phyloP scores from a whole-genome alignment of 2,888 invertebrate genomes.

The Pyrgus malvae region DNA sequence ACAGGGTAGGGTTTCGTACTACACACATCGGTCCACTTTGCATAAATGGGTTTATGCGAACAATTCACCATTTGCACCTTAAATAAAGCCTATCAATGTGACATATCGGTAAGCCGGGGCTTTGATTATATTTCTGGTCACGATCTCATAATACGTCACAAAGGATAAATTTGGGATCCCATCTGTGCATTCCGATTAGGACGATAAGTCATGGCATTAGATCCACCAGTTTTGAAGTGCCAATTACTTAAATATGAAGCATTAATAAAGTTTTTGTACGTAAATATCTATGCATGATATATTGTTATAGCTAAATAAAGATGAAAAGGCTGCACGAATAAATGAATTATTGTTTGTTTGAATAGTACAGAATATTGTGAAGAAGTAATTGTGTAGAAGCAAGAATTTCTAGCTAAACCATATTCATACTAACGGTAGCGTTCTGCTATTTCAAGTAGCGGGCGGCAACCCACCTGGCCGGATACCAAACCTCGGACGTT shows the following conservation, averaged over 20 bases:
- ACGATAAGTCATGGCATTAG: conserved; percentile 30
- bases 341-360: too few relatives aligned
- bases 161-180: conserved; percentile 46
- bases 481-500: conserved; percentile 11
- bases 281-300: too few relatives aligned
- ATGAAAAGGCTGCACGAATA: too few relatives aligned
- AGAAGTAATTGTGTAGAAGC: too few relatives aligned
- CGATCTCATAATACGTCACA: conserved; percentile 54
- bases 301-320: too few relatives aligned
- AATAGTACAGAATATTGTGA: too few relatives aligned
- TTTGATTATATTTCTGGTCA: conserved; percentile 50
- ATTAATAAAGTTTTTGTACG: too few relatives aligned
- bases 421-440: background rate
- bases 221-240: conserved; percentile 34
- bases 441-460: background rate
- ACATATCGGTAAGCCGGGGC: conserved; percentile 6
- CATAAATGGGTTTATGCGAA: background rate
- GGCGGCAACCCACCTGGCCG: conserved; percentile 6
- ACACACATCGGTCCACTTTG: conserved; percentile 2
- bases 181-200: conserved; percentile 43
- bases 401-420: too few relatives aligned
- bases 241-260: too few relatives aligned
- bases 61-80: background rate
- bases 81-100: conserved; percentile 7
- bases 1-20: background rate